Evolutionary conservation across 2,797 vertebrate species (phyloP).

Genomic region (Enteromius anoplus): DNA sequence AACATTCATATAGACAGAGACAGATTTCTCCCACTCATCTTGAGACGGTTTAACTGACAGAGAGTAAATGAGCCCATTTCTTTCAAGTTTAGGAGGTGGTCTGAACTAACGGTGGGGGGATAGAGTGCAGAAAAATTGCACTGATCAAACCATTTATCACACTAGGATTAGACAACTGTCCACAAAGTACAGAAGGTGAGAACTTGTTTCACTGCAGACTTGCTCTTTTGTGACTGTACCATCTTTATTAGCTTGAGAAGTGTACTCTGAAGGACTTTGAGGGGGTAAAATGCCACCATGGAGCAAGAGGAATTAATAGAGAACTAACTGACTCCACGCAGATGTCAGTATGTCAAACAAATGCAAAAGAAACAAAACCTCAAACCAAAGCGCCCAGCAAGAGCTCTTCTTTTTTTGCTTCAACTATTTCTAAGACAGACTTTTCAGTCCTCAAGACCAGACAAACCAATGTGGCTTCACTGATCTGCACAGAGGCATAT

Average conservation of each 20-base stretch:
- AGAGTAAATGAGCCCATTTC: constrained; percentile 70
- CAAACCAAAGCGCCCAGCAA: constrained; percentile 35
- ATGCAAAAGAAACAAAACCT: constrained; percentile 40
- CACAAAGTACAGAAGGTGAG: constrained; percentile 8
- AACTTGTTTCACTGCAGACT: neutral
- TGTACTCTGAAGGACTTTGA: neutral
- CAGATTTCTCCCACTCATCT: constrained; percentile 60
- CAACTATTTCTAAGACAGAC: neutral
- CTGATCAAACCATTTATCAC: constrained; percentile 39
- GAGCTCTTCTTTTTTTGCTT: neutral
- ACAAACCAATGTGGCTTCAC: constrained; percentile 42
- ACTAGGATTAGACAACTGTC: constrained; percentile 13
- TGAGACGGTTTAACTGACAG: constrained; percentile 59
- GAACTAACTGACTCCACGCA: constrained; percentile 9
- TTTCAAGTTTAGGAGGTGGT: constrained; percentile 60
- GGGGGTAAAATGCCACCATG: neutral
- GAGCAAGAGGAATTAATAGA: neutral
- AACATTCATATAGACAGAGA: constrained; percentile 53
- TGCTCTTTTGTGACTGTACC: constrained; percentile 12
- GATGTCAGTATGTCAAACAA: constrained; percentile 39
- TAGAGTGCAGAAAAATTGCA: constrained; percentile 26
- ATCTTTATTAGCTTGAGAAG: neutral
- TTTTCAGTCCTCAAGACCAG: constrained; percentile 38
- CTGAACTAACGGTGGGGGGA: constrained; percentile 11
- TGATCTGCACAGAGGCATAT: constrained; percentile 32